Evolutionary conservation across 2,888 invertebrate genomes (phyloP).

Genomic region (Cryptocephalus moraei): DNA sequence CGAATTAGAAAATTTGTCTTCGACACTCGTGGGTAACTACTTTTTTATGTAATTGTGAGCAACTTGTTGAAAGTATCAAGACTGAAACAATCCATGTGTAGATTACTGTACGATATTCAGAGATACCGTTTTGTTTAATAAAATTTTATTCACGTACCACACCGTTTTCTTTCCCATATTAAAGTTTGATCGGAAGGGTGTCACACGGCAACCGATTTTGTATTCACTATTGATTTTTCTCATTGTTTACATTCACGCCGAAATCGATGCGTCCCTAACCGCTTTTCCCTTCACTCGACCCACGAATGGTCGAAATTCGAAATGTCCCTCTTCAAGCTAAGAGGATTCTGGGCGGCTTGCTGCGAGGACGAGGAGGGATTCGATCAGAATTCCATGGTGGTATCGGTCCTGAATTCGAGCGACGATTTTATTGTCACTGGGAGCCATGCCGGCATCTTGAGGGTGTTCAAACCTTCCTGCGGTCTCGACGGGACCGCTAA

Average conservation of each 20-base stretch:
- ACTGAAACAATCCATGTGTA: no score
- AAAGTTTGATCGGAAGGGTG: no score
- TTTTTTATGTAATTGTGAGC: no score
- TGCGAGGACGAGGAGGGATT: slow-evolving; percentile 52
- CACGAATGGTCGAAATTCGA: neutral
- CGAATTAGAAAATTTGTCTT: no score
- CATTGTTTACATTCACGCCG: neutral
- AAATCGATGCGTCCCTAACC: neutral
- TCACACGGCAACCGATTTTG: no score
- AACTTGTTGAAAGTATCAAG: no score
- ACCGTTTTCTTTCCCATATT: no score
- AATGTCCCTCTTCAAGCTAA: slow-evolving; percentile 90
- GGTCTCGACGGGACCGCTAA: slow-evolving; percentile 32
- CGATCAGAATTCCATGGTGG: slow-evolving; percentile 41
- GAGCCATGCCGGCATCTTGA: slow-evolving; percentile 69
- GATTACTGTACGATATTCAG: no score
- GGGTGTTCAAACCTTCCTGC: slow-evolving; percentile 59
- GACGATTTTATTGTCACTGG: slow-evolving; percentile 71
- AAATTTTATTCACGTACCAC: no score
- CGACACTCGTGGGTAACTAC: no score
- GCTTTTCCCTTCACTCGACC: neutral
- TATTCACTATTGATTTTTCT: neutral
- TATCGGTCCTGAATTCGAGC: slow-evolving; percentile 44
- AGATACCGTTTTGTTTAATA: no score
- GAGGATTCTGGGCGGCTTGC: slow-evolving; percentile 78